Conservation (phyloP, 2,888 invertebrate genomes). For the Macrophya annulata region DNA sequence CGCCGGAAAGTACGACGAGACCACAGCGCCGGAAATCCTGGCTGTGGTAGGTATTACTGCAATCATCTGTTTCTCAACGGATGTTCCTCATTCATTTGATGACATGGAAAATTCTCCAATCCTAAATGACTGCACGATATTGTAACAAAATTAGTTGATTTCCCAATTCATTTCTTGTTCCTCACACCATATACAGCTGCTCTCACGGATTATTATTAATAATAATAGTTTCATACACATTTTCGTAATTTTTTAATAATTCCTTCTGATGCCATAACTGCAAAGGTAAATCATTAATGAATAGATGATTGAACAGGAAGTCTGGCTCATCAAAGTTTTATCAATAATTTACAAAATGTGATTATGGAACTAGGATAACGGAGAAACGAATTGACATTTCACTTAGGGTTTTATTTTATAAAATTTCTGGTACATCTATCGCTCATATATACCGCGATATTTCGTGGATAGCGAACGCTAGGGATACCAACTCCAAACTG, state of each 20-base stretch:
- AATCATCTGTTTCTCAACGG: background rate
- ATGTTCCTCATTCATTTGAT: background rate
- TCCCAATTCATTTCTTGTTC: background rate
- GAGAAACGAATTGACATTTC: too few species aligned
- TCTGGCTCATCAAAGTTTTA: too few species aligned
- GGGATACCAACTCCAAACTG: too few species aligned
- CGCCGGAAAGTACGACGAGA: background rate
- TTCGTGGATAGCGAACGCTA: too few species aligned
- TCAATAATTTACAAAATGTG: too few species aligned
- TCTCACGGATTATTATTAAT: background rate
- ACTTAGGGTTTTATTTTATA: too few species aligned
- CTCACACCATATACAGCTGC: background rate
- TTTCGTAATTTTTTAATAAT: background rate
- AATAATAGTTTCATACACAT: background rate
- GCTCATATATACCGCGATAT: too few species aligned
- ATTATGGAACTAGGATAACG: too few species aligned
- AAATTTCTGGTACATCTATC: too few species aligned
- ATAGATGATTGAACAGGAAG: too few species aligned
- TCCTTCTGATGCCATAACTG: background rate
- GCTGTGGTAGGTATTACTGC: background rate
- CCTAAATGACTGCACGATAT: background rate
- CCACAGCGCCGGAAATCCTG: constrained; percentile 5
- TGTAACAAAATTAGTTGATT: background rate
- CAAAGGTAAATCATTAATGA: background rate
- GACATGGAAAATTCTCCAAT: background rate